A percentile compares a stretch with the other conserved stretches of the same genome.
Conservation (phyloP, 2,113 vertebrate genomes). For the Cephalopterus ornatus region DNA sequence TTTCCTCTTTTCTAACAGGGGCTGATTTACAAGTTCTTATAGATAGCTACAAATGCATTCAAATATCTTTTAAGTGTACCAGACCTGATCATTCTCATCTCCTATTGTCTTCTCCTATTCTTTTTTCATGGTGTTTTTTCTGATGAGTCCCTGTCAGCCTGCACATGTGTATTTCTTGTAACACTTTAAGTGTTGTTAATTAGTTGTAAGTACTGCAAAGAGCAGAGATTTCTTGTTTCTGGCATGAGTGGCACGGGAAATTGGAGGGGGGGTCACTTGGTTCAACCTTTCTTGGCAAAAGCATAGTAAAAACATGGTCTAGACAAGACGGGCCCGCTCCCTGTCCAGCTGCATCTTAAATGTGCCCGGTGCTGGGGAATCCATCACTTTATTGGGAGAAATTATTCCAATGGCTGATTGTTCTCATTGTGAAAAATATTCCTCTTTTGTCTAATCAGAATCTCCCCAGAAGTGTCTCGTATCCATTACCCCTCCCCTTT, state of each 20-base stretch:
- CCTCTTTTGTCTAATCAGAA: background rate
- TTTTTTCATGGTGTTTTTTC: background rate
- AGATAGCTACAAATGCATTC: background rate
- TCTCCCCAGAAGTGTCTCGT: background rate
- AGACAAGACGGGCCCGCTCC: background rate
- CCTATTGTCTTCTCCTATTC: background rate
- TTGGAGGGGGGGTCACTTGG: background rate
- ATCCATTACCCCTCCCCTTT: background rate
- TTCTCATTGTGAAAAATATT: background rate
- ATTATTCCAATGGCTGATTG: background rate
- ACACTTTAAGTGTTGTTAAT: background rate
- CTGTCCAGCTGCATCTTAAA: too few species aligned
- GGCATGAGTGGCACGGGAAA: background rate
- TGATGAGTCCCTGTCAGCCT: background rate
- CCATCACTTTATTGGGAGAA: rapidly evolving
- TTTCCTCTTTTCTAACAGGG: background rate
- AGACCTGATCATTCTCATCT: background rate
- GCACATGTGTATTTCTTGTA: background rate
- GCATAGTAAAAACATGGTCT: background rate
- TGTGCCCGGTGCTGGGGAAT: rapidly evolving
- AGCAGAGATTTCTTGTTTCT: background rate
- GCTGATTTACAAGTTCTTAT: too few species aligned
- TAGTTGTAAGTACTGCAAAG: background rate
- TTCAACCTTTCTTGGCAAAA: background rate
- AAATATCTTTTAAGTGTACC: background rate